phyloP scores from a whole-genome alignment of 2,113 vertebrate genomes.

The Cacatua alba region DNA sequence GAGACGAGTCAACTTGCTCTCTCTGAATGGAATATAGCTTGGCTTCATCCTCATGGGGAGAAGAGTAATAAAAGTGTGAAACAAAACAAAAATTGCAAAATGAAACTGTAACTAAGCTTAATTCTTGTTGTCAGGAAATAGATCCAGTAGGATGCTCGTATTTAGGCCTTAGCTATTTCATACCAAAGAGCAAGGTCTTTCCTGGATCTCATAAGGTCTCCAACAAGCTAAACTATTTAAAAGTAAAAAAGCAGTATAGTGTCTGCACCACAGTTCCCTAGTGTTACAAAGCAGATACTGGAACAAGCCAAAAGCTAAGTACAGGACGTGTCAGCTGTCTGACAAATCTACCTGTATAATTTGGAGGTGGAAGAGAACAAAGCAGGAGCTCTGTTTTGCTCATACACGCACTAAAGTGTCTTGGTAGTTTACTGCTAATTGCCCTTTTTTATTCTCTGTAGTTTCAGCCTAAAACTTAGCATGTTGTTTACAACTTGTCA shows the following conservation, averaged over 20 bases:
- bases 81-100: neutral
- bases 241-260: neutral
- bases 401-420: neutral
- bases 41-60: constrained; percentile 51
- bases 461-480: neutral
- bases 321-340: neutral
- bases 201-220: neutral
- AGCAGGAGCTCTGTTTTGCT: neutral
- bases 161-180: neutral
- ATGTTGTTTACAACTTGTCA: neutral
- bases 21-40: constrained; percentile 84
- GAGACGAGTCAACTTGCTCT: constrained; percentile 90
- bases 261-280: neutral
- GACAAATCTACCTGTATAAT: neutral
- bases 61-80: neutral
- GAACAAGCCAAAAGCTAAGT: neutral
- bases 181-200: neutral
- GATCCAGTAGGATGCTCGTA: neutral
- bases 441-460: neutral
- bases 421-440: neutral
- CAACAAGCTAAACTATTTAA: neutral
- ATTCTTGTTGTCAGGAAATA: neutral
- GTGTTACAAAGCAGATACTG: neutral
- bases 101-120: neutral
- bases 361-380: neutral